A percentile compares a stretch with the other conserved stretches of the same genome.
phyloP scores from a whole-genome alignment of 2,888 invertebrate species.

The Anorthoa munda region DNA sequence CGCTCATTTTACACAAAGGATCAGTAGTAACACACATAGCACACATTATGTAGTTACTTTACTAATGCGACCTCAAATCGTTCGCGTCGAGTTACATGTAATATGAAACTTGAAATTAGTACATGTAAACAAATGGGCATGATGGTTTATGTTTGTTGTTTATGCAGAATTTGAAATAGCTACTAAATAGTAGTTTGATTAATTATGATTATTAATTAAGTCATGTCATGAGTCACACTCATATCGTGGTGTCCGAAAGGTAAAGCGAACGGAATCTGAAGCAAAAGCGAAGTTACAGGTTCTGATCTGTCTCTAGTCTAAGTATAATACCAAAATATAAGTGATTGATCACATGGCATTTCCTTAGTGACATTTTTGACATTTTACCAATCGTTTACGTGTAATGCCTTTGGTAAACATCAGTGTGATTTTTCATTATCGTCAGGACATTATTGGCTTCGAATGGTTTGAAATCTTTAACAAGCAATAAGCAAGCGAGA shows the following conservation, averaged over 20 bases:
- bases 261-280: neutral
- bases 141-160: constrained; percentile 1
- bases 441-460: too few species aligned
- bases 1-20: constrained; percentile 62
- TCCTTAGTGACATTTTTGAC: too few species aligned
- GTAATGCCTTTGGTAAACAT: too few species aligned
- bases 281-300: neutral
- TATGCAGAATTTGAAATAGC: neutral
- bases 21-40: constrained; percentile 33
- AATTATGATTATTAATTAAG: neutral
- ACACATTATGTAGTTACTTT: constrained; percentile 3
- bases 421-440: too few species aligned
- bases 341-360: too few species aligned
- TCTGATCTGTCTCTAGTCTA: too few species aligned
- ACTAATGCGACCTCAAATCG: constrained; percentile 47
- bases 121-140: constrained; percentile 45
- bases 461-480: too few species aligned
- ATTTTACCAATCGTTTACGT: too few species aligned
- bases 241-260: neutral
- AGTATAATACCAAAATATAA: too few species aligned
- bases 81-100: constrained; percentile 54
- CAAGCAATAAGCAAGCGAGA: too few species aligned
- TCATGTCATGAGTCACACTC: neutral
- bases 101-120: constrained; percentile 54
- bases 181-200: neutral